These are phyloP conservation scores for Anableps anableps DNA, from an alignment of 2,797 vertebrate species.

Conservation along the genomic window DNA sequence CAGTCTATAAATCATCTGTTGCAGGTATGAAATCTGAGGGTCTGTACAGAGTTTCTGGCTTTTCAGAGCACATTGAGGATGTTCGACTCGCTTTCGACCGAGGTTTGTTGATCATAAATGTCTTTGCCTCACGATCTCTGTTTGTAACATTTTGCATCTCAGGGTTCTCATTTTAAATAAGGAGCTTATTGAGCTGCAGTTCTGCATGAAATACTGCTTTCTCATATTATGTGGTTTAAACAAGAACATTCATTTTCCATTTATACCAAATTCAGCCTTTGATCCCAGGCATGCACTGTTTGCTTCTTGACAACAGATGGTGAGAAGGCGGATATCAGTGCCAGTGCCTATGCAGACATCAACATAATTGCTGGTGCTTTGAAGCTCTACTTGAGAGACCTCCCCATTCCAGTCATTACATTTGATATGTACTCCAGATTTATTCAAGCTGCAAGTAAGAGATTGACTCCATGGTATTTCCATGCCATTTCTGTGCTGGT, in stretches of 20 bases:
- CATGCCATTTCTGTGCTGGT: constrained; percentile 4
- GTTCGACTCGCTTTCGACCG: constrained; percentile 95
- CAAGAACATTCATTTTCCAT: constrained; percentile 1
- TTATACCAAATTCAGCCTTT: not conserved
- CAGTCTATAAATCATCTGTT: constrained; percentile 25
- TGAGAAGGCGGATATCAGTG: constrained; percentile 95
- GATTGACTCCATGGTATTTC: constrained; percentile 14
- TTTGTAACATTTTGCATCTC: constrained; percentile 32
- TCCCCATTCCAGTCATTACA: constrained; percentile 97
- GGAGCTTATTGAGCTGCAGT: constrained; percentile 19
- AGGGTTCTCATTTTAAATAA: constrained; percentile 29
- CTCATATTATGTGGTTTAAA: not conserved
- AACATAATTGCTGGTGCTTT: constrained; percentile 97
- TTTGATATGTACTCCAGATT: constrained; percentile 97
- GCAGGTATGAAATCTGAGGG: constrained; percentile 95
- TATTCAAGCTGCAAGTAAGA: constrained; percentile 97
- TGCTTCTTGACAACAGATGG: constrained; percentile 84
- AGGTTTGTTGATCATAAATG: constrained; percentile 81
- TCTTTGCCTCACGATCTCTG: constrained; percentile 18
- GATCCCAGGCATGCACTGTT: constrained; percentile 8
- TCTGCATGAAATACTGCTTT: not conserved
- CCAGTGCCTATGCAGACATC: constrained; percentile 93
- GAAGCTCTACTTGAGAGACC: constrained; percentile 98
- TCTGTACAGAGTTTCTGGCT: constrained; percentile 96
- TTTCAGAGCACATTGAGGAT: constrained; percentile 96